Percentiles rank a stretch among this genome's conserved stretches.
Conservation (phyloP, 2,888 invertebrate species). For the Heliconius hortense region DNA sequence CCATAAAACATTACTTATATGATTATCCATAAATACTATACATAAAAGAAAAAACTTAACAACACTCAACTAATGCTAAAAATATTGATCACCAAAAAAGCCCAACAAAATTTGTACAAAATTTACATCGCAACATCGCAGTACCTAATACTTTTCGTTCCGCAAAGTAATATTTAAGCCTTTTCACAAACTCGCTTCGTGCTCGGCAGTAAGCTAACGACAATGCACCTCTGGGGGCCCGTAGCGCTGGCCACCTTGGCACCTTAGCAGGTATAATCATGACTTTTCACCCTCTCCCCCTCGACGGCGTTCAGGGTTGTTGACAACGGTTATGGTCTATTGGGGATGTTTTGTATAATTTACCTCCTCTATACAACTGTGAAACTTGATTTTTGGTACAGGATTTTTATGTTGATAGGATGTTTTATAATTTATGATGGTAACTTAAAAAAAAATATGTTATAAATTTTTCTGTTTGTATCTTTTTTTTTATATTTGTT, state of each 20-base stretch:
- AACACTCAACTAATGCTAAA: too few relatives aligned
- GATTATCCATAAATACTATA: too few relatives aligned
- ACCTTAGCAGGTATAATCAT: conserved; percentile 29
- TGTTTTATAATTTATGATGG: not conserved
- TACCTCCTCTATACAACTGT: conserved; percentile 4
- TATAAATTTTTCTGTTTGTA: too few relatives aligned
- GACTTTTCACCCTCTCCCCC: conserved; percentile 16
- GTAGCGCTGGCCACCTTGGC: conserved; percentile 12
- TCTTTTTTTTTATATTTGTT: too few relatives aligned
- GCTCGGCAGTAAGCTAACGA: conserved; percentile 5
- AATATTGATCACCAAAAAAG: not conserved
- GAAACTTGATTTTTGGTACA: not conserved
- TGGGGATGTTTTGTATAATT: conserved; percentile 17
- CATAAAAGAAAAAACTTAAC: too few relatives aligned
- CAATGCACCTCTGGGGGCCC: conserved; percentile 15
- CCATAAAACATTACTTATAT: too few relatives aligned
- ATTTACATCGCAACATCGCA: not conserved
- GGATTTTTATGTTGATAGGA: not conserved
- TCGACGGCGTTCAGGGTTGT: not conserved
- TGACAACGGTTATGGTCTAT: conserved; percentile 11
- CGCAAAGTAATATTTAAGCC: not conserved
- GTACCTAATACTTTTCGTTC: conserved; percentile 4
- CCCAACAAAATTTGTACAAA: not conserved
- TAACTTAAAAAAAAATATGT: too few relatives aligned
- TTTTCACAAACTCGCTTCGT: not conserved